These are phyloP conservation scores for Synergus japonicus DNA, from an alignment of 2,888 invertebrate genomes.

Conservation along the genomic window DNA sequence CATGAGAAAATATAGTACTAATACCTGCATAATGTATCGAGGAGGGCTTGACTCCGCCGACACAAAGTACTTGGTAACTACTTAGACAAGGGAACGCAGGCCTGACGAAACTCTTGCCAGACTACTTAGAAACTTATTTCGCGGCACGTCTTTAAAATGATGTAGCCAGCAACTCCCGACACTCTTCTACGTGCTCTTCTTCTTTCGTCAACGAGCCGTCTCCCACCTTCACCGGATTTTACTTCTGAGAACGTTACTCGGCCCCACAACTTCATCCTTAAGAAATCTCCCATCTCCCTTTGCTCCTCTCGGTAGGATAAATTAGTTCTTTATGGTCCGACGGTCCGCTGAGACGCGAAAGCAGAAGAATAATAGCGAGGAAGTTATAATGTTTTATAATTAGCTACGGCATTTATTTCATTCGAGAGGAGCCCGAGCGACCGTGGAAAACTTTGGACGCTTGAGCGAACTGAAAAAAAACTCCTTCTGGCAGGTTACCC, in stretches of 20 bases:
- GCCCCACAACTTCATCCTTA: constrained; percentile 29
- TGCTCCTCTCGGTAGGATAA: constrained; percentile 55
- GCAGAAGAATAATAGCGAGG: constrained; percentile 62
- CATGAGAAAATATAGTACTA: constrained; percentile 54
- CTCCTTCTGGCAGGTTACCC: constrained; percentile 6
- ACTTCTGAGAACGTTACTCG: constrained; percentile 49
- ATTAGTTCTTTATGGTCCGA: constrained; percentile 65
- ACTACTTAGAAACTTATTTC: constrained; percentile 75
- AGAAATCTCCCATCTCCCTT: not conserved
- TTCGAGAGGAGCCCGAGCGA: constrained; percentile 43
- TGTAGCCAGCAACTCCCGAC: constrained; percentile 63
- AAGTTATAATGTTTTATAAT: constrained; percentile 66
- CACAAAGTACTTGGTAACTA: constrained; percentile 74
- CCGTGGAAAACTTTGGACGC: constrained; percentile 8
- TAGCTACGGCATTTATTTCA: constrained; percentile 57
- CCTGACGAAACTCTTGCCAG: constrained; percentile 71
- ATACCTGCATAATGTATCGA: constrained; percentile 68
- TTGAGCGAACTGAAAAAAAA: constrained; percentile 16
- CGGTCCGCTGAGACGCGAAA: constrained; percentile 57
- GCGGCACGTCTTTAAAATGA: constrained; percentile 73
- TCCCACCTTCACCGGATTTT: constrained; percentile 46
- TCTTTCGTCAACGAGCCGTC: constrained; percentile 47
- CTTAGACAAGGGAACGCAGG: constrained; percentile 67
- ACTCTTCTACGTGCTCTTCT: constrained; percentile 49
- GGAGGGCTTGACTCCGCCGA: constrained; percentile 66